A percentile compares a stretch with the other conserved stretches of the same genome.
These are phyloP conservation scores for Speoplatyrhinus poulsoni DNA, from an alignment of 2,113 vertebrate species.

Conservation along the genomic window DNA sequence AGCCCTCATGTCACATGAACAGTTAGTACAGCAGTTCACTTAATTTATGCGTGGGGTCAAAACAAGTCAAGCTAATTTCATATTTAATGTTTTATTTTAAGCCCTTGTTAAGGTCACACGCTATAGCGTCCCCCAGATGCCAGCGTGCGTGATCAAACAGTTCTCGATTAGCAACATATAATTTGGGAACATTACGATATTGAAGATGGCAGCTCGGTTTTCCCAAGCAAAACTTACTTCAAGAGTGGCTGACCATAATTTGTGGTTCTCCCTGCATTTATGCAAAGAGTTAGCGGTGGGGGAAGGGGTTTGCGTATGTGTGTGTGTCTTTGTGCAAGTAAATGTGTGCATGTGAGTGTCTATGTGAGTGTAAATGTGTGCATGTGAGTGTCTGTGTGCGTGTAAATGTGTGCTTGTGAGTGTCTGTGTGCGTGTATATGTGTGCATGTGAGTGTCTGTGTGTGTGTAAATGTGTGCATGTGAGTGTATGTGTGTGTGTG, in stretches of 20 bases:
- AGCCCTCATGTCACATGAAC: constrained; percentile 35
- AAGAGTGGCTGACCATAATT: constrained; percentile 80
- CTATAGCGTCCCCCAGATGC: constrained; percentile 69
- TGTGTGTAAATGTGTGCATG: constrained; percentile 1
- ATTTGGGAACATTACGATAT: constrained; percentile 78
- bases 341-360: background rate
- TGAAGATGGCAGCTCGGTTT: constrained; percentile 79
- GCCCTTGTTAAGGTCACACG: constrained; percentile 58
- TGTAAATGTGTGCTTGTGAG: background rate
- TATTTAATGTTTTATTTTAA: constrained; percentile 54
- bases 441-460: background rate
- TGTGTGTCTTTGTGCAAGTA: constrained; percentile 5
- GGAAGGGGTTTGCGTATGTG: constrained; percentile 25
- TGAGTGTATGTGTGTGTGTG: constrained; percentile 25
- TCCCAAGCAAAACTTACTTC: constrained; percentile 78
- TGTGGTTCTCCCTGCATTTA: constrained; percentile 60
- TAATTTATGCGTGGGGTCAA: constrained; percentile 65
- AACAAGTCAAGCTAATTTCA: constrained; percentile 51
- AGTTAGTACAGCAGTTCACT: constrained; percentile 56
- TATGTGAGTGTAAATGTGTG: constrained; percentile 18
- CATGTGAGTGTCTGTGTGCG: constrained; percentile 8
- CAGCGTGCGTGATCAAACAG: constrained; percentile 69
- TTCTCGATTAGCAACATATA: constrained; percentile 78
- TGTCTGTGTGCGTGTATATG: background rate
- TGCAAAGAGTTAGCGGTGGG: constrained; percentile 52